A percentile compares a stretch with the other conserved stretches of the same genome.
Conservation (phyloP, 1,140 invertebrate genomes). For the Alviniconcha marisindica region DNA sequence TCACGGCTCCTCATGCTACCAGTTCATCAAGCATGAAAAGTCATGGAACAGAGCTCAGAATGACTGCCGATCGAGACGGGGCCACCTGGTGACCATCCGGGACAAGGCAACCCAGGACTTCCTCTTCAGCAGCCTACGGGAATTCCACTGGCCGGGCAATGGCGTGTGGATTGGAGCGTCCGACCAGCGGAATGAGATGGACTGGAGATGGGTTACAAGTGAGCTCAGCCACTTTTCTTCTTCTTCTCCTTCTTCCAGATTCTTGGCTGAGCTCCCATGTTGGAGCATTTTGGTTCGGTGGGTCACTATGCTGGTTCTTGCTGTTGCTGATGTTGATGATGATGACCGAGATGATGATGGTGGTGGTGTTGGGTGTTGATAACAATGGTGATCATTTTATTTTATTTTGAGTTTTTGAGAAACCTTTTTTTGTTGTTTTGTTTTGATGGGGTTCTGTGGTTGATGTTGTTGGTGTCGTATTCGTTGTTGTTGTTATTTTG, state of each 20-base stretch:
- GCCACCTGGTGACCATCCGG: constrained; percentile 52
- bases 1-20: constrained; percentile 47
- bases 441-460: no score
- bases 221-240: neutral
- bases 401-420: no score
- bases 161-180: constrained; percentile 61
- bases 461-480: no score
- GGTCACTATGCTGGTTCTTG: neutral
- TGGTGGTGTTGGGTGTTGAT: neutral
- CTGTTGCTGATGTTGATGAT: neutral
- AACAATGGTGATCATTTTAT: neutral
- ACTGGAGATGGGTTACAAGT: constrained; percentile 63
- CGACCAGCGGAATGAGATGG: constrained; percentile 51
- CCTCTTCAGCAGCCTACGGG: constrained; percentile 43
- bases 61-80: constrained; percentile 41
- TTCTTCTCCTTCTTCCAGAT: no score
- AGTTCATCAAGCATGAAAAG: constrained; percentile 44
- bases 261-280: no score
- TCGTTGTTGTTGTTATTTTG: no score
- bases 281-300: neutral
- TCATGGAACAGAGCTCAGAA: constrained; percentile 48
- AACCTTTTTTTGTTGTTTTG: no score
- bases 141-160: constrained; percentile 47
- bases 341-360: neutral
- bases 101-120: constrained; percentile 51